These are phyloP conservation scores for Rhinoderma darwinii DNA, from an alignment of 2,113 vertebrate species.

Conservation along the genomic window DNA sequence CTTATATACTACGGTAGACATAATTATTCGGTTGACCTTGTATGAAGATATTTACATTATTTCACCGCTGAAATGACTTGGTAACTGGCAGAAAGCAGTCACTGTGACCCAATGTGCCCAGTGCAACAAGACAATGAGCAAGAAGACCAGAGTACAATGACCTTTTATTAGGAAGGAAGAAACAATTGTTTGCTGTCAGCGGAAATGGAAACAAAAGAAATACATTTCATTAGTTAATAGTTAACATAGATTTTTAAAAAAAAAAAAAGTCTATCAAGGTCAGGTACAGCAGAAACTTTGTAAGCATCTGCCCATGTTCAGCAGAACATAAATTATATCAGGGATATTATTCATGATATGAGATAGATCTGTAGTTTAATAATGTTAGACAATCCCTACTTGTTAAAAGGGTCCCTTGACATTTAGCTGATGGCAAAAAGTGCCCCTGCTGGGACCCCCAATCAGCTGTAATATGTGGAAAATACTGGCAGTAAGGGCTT, in stretches of 20 bases:
- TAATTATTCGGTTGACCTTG: neutral
- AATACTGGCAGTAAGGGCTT: too few species aligned
- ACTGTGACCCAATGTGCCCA: neutral
- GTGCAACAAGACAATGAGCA: slow-evolving; percentile 2
- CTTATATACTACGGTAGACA: neutral
- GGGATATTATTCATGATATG: neutral
- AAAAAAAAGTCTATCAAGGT: slow-evolving; percentile 3
- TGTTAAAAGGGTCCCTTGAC: too few species aligned
- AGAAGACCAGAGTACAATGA: neutral
- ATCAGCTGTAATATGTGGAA: too few species aligned
- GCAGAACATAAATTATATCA: neutral
- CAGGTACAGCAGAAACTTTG: neutral
- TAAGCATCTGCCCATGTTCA: neutral
- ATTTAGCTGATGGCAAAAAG: too few species aligned
- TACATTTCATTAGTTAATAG: neutral
- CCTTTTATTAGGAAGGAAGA: slow-evolving; percentile 10
- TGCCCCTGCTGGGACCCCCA: too few species aligned
- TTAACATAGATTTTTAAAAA: neutral
- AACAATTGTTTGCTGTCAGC: slow-evolving; percentile 1
- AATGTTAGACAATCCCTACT: too few species aligned
- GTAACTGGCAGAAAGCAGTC: neutral
- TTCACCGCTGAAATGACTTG: neutral
- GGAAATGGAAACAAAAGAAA: neutral
- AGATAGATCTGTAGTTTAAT: neutral
- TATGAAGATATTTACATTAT: neutral